Base-by-base conservation (phyloP, 2,888 invertebrate species). In the Crematogaster levior region DNA sequence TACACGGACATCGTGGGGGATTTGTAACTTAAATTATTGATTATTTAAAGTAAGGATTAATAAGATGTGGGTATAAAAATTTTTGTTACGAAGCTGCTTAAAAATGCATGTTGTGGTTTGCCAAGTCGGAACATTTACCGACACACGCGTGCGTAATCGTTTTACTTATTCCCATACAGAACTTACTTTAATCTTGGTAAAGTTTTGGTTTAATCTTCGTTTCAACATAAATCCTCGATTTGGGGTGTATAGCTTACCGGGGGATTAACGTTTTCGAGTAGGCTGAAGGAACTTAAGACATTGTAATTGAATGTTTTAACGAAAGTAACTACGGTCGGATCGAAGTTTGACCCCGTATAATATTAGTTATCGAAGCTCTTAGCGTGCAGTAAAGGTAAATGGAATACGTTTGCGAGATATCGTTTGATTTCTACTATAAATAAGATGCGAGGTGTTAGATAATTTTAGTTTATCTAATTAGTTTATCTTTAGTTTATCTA, bases 231-330 rank as follows among this genome's bases (percentile, higher is more conserved):
- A 88, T 83, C 86, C 83, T 70, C 85, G 72, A 85, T 88, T 88
- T 86, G 80, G 84, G 81, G 77, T 81, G 80, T 84, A 85, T 60
- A 63, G 86, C 88, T 88, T 88, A 88, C 83, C 61, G 24, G 24
- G 40, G 86, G 86, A 88, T 88, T 88, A 86, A 88, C 86, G 88
- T 86, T 88, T 88, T 86, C 83, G 68, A 86, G 84, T 84, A 83
- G 82, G 83, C 77, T 74, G 61, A 79, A 81, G 72, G 73, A 86
- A 88, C 84, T 88, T 81, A 56, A 79, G 84, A 81, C 82, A 82
- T 85, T 82, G 86, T 86, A 88, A 88, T 88, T 86, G 86, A 88
- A 88, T 88, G 88, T 85, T 88, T 86, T 82, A 85, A 82, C 80
- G 58, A 65, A 86, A 74, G 68, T 74, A 85, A 34, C 58, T 48